Evolutionary conservation across 2,113 vertebrate genomes (phyloP).

Genomic region (Lanius collurio): DNA sequence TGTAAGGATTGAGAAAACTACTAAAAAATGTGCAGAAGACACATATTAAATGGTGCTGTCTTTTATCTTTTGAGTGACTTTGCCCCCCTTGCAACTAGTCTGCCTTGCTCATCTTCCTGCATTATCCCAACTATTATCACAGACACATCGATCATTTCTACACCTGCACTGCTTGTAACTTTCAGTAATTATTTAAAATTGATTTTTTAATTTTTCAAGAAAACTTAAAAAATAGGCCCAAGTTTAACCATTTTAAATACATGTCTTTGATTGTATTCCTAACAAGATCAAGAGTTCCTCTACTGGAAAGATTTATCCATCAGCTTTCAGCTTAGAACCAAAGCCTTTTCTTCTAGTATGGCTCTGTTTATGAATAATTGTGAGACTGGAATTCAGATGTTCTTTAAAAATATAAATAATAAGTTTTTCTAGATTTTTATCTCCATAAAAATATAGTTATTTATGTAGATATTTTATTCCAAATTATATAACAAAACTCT

Average conservation of each 20-base stretch:
- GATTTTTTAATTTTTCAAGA: neutral
- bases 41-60: accelerated
- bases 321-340: neutral
- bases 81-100: neutral
- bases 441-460: neutral
- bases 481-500: neutral
- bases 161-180: neutral
- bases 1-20: neutral
- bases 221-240: neutral
- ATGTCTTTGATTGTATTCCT: neutral
- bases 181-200: neutral
- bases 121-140: neutral
- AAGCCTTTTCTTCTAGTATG: neutral
- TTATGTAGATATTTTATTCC: neutral
- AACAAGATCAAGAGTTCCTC: neutral
- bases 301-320: neutral
- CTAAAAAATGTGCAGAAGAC: neutral
- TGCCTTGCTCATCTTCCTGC: neutral
- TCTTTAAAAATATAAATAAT: neutral
- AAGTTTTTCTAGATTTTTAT: neutral
- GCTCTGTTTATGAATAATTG: neutral
- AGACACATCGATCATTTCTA: neutral
- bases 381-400: neutral
- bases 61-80: neutral
- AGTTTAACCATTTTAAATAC: neutral